Percentiles rank a stretch among this genome's conserved stretches.
These are phyloP conservation scores for Caenorhabditis imperialis DNA, from an alignment of 2,888 invertebrate species.

Conservation along the genomic window DNA sequence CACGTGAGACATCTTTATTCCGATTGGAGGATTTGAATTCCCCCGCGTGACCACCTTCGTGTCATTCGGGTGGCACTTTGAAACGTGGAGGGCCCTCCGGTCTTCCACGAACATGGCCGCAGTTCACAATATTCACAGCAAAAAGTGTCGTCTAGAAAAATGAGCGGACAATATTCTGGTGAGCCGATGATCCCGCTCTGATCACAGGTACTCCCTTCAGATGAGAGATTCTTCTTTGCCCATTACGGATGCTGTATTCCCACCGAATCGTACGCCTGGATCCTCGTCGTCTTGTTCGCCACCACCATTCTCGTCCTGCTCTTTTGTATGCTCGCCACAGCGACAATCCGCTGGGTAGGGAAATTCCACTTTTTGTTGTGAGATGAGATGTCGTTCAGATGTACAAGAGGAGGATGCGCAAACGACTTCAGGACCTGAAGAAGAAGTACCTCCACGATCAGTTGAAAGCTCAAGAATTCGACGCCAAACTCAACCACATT, in stretches of 20 bases:
- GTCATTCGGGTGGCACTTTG: too few relatives aligned
- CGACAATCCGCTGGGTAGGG: slow-evolving; percentile 38
- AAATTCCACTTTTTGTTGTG: background rate
- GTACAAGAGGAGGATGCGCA: slow-evolving; percentile 52
- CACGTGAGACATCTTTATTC: too few relatives aligned
- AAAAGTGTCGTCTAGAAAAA: slow-evolving; percentile 21
- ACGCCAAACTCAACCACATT: slow-evolving; percentile 34
- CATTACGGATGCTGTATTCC: slow-evolving; percentile 52
- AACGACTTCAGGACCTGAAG: slow-evolving; percentile 40
- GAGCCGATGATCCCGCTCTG: background rate
- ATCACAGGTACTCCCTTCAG: slow-evolving; percentile 4
- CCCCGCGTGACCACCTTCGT: too few relatives aligned
- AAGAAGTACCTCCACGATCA: slow-evolving; percentile 35
- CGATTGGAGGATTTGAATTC: too few relatives aligned
- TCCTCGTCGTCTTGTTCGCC: slow-evolving; percentile 39
- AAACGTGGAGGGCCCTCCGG: too few relatives aligned
- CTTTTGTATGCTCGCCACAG: slow-evolving; percentile 42
- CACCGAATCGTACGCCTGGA: slow-evolving; percentile 48
- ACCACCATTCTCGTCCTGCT: slow-evolving; percentile 35
- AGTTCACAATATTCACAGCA: too few relatives aligned
- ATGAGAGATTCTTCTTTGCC: slow-evolving; percentile 49
- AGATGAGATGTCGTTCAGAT: slow-evolving; percentile 14
- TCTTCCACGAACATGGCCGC: too few relatives aligned
- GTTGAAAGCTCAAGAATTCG: slow-evolving; percentile 35
- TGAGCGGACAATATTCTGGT: slow-evolving; percentile 50